phyloP scores from a whole-genome alignment of 2,888 invertebrate species.

The Drosophila pegasa region DNA sequence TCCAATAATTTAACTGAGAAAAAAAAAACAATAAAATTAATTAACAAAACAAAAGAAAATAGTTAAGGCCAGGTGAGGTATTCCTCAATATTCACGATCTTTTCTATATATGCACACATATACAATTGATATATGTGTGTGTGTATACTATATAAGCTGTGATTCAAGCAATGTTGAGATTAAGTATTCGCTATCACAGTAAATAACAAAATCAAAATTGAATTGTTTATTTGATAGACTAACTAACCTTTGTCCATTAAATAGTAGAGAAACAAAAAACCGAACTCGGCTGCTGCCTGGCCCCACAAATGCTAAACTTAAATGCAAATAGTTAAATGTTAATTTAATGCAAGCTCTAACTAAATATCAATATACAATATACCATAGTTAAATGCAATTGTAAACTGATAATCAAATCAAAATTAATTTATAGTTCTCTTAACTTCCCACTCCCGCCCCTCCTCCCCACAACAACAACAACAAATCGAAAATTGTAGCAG shows the following conservation, averaged over 20 bases:
- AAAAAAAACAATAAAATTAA: not conserved
- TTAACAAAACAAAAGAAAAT: constrained; percentile 11
- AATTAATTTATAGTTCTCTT: constrained; percentile 60
- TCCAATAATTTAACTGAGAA: constrained; percentile 43
- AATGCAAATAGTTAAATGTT: constrained; percentile 71
- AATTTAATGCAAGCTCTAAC: constrained; percentile 59
- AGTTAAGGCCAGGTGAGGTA: constrained; percentile 35
- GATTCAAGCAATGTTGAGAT: constrained; percentile 35
- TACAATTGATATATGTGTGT: not conserved
- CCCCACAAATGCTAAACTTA: constrained; percentile 45
- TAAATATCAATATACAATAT: constrained; percentile 57
- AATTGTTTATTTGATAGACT: constrained; percentile 5
- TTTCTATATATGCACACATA: constrained; percentile 9
- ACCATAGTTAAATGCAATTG: constrained; percentile 75
- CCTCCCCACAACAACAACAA: constrained; percentile 5
- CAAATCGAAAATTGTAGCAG: constrained; percentile 33
- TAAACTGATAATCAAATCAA: constrained; percentile 67
- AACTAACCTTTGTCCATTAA: constrained; percentile 8
- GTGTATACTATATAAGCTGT: constrained; percentile 15
- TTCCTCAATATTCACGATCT: constrained; percentile 16
- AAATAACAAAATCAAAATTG: not conserved
- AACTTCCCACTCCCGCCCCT: not conserved
- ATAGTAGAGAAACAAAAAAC: not conserved
- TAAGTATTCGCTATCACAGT: constrained; percentile 25
- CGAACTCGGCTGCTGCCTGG: constrained; percentile 22